Evolutionary conservation across 1,140 invertebrate species (phyloP).

Genomic region (Atta texana): DNA sequence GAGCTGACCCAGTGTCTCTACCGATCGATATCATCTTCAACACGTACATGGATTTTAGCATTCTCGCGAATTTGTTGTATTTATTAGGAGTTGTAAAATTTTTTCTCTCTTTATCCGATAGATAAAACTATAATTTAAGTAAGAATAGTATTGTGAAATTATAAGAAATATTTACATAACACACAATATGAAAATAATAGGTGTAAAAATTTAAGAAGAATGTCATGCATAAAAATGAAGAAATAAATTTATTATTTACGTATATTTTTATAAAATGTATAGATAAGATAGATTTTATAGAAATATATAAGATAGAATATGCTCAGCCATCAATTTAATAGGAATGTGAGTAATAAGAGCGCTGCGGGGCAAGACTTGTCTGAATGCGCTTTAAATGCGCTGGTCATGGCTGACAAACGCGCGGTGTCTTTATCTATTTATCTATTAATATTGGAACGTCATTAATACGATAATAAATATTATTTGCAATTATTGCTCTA

Average conservation of each 20-base stretch:
- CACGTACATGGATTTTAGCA: background rate
- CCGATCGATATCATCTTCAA: background rate
- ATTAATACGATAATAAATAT: background rate
- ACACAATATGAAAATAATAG: too few relatives aligned
- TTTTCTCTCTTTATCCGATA: background rate
- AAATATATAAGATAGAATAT: background rate
- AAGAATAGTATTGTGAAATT: background rate
- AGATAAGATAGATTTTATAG: background rate
- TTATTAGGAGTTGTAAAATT: background rate
- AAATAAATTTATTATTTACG: background rate
- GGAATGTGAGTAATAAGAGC: background rate
- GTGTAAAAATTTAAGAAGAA: background rate
- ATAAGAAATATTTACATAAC: background rate
- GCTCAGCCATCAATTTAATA: background rate
- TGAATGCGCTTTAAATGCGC: background rate
- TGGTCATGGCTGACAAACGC: slow-evolving; percentile 1
- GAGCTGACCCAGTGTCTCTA: slow-evolving; percentile 68
- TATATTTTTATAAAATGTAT: background rate
- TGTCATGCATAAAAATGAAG: background rate
- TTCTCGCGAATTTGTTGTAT: background rate
- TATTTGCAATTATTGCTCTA: background rate
- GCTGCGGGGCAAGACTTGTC: background rate
- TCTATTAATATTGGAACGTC: background rate
- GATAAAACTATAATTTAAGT: background rate
- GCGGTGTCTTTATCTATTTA: slow-evolving; percentile 29